Conservation (phyloP, 2,797 vertebrate species). For the Moxostoma hubbsi region DNA sequence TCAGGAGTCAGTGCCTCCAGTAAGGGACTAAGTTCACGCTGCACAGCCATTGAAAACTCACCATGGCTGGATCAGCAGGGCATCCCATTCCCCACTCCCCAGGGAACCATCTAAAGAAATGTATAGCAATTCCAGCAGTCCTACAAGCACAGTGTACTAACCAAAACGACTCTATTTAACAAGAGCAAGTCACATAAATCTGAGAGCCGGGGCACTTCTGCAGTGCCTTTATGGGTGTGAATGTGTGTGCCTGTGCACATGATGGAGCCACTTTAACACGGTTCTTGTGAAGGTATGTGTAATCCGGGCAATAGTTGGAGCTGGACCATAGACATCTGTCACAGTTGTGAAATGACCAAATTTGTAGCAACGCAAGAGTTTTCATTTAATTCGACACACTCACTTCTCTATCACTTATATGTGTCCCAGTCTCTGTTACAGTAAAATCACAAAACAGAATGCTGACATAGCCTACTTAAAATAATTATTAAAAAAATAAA, state of each 20-base stretch:
- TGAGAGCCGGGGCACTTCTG: slow-evolving; percentile 26
- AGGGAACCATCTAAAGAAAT: slow-evolving; percentile 50
- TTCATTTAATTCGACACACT: too few relatives aligned
- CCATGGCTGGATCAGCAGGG: slow-evolving; percentile 33
- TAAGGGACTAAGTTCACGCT: slow-evolving; percentile 9
- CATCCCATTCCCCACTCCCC: slow-evolving; percentile 27
- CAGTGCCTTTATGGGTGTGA: slow-evolving; percentile 25
- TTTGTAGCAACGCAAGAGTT: too few relatives aligned
- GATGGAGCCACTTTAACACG: neutral
- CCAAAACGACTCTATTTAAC: slow-evolving; percentile 55
- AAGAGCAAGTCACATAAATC: slow-evolving; percentile 45
- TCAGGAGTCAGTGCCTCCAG: slow-evolving; percentile 30
- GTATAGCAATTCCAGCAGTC: slow-evolving; percentile 39
- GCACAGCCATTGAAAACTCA: slow-evolving; percentile 7
- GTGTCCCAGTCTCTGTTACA: too few relatives aligned
- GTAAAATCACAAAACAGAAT: too few relatives aligned
- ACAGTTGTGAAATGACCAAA: too few relatives aligned
- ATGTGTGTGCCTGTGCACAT: neutral
- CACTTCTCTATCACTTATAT: too few relatives aligned
- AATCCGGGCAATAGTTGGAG: neutral
- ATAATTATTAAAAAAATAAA: too few relatives aligned
- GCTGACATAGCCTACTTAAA: too few relatives aligned
- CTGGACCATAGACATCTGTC: too few relatives aligned
- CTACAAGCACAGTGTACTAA: slow-evolving; percentile 54
- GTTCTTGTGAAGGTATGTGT: neutral